Percentiles rank a stretch among this genome's conserved stretches.
Conservation (phyloP, 2,113 vertebrate species). For the Ochotona princeps region DNA sequence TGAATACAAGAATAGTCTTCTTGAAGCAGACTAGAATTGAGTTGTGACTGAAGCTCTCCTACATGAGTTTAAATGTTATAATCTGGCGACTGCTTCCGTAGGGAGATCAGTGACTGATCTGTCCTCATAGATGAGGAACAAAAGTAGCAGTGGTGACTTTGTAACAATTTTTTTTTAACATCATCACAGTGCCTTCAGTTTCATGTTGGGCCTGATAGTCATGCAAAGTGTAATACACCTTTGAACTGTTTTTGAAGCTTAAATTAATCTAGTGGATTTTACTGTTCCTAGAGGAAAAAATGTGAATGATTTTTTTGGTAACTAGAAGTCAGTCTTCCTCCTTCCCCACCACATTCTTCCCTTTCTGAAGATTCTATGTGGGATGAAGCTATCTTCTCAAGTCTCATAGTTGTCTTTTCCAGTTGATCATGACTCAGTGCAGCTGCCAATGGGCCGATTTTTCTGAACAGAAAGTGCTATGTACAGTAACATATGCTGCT, state of each 20-base stretch:
- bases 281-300: background rate
- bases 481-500: background rate
- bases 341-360: background rate
- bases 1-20: background rate
- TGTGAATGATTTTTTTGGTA: background rate
- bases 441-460: too few relatives aligned
- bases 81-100: background rate
- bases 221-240: background rate
- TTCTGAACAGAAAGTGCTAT: background rate
- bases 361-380: background rate
- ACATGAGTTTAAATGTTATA: background rate
- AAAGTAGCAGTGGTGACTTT: background rate
- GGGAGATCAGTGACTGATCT: background rate
- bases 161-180: background rate
- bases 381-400: background rate
- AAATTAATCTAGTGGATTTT: background rate
- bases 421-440: background rate
- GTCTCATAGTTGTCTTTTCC: background rate
- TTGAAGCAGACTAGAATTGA: background rate
- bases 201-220: background rate
- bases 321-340: background rate
- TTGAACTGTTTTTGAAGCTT: background rate
- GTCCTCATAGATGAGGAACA: background rate
- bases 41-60: background rate
- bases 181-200: background rate